Conservation (phyloP, 2,797 vertebrate species). For the Bradypodion ventrale region DNA sequence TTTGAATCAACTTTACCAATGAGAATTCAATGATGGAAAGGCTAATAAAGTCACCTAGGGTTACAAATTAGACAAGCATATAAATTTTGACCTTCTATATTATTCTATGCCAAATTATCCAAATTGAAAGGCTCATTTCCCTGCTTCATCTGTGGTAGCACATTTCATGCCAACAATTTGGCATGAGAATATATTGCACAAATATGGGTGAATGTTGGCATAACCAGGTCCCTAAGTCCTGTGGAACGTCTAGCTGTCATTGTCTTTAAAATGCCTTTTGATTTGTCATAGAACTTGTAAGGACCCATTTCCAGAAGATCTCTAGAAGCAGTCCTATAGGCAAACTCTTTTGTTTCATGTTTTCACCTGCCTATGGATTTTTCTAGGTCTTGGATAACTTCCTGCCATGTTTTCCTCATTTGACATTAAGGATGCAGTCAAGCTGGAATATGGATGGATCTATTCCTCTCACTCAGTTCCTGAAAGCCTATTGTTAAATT, state of each 20-base stretch:
- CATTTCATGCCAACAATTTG: background rate
- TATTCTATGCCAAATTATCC: background rate
- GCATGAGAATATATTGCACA: fast-evolving
- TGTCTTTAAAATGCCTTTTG: background rate
- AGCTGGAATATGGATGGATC: conserved; percentile 57
- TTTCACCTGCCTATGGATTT: conserved; percentile 43
- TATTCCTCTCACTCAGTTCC: conserved; percentile 60
- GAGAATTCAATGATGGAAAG: background rate
- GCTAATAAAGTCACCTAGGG: background rate
- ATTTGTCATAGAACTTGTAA: conserved; percentile 4
- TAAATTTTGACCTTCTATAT: background rate
- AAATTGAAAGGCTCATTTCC: background rate
- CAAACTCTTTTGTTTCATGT: conserved; percentile 16
- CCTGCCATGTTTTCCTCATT: conserved; percentile 26
- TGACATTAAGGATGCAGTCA: conserved; percentile 59
- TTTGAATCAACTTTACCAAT: background rate
- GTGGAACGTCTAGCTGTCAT: background rate
- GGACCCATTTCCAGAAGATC: background rate
- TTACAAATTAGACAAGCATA: background rate
- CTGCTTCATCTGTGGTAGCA: background rate
- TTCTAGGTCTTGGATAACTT: background rate
- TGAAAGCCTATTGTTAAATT: conserved; percentile 69
- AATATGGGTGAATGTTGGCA: background rate
- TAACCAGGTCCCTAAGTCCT: fast-evolving
- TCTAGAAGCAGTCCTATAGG: background rate